These are phyloP conservation scores for Climacteris rufus DNA, from an alignment of 2,113 vertebrate species.

Conservation along the genomic window DNA sequence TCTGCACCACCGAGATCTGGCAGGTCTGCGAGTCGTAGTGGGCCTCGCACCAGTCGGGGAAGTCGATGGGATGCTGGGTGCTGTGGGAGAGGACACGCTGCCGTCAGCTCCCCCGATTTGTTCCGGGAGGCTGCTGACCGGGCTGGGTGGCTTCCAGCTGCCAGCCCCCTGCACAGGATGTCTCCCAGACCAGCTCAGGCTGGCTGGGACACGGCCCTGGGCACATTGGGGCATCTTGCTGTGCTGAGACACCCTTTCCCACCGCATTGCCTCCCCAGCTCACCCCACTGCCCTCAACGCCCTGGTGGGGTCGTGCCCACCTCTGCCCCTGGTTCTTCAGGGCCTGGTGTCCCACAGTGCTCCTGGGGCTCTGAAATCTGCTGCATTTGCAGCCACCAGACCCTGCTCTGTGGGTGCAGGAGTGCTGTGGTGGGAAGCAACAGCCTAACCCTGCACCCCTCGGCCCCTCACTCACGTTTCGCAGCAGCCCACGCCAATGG, in stretches of 20 bases:
- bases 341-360: no score
- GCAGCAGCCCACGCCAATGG: slow-evolving; percentile 91
- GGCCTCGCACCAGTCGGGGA: slow-evolving; percentile 86
- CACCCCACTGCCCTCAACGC: background rate
- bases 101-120: rapidly evolving
- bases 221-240: background rate
- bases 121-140: background rate
- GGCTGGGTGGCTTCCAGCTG: background rate
- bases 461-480: slow-evolving; percentile 81
- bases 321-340: background rate
- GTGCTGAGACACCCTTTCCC: background rate
- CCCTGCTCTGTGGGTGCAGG: rapidly evolving
- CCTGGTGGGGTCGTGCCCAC: background rate
- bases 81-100: slow-evolving; percentile 42
- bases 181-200: background rate
- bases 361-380: background rate
- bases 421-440: background rate
- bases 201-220: no score
- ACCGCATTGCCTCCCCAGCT: rapidly evolving
- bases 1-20: slow-evolving; percentile 85
- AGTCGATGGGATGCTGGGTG: slow-evolving; percentile 89
- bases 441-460: background rate
- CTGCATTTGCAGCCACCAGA: background rate
- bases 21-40: slow-evolving; percentile 83
- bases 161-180: rapidly evolving